phyloP scores from a whole-genome alignment of 1,140 invertebrate species.

The Myzus persicae region DNA sequence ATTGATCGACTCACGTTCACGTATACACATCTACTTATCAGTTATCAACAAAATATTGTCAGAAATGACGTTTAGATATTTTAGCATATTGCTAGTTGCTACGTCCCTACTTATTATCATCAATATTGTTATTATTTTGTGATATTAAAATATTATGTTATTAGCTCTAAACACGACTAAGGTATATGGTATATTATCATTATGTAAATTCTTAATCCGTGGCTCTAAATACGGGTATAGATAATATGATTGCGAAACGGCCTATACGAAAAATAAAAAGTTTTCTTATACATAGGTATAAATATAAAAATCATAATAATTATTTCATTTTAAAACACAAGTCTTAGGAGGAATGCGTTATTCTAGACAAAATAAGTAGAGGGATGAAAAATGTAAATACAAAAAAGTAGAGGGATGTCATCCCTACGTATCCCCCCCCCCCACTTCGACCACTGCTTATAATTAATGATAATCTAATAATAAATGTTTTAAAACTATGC shows the following conservation, averaged over 20 bases:
- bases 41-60: not conserved
- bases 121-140: not conserved
- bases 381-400: not conserved
- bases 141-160: not conserved
- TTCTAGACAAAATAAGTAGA: constrained; percentile 9
- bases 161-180: not conserved
- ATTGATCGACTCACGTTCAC: not conserved
- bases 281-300: not conserved
- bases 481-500: no score
- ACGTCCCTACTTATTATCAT: no score
- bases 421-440: no score
- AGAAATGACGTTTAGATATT: not conserved
- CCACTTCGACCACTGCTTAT: no score
- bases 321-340: not conserved
- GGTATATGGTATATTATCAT: not conserved
- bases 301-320: not conserved
- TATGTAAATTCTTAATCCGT: not conserved
- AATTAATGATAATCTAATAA: no score
- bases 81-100: no score
- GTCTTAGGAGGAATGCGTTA: not conserved
- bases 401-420: no score
- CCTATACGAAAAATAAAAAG: not conserved
- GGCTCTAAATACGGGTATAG: not conserved
- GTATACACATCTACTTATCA: not conserved
- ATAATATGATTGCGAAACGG: not conserved